These are phyloP conservation scores for Rhea americana DNA, from an alignment of 2,113 vertebrate genomes.

Conservation along the genomic window DNA sequence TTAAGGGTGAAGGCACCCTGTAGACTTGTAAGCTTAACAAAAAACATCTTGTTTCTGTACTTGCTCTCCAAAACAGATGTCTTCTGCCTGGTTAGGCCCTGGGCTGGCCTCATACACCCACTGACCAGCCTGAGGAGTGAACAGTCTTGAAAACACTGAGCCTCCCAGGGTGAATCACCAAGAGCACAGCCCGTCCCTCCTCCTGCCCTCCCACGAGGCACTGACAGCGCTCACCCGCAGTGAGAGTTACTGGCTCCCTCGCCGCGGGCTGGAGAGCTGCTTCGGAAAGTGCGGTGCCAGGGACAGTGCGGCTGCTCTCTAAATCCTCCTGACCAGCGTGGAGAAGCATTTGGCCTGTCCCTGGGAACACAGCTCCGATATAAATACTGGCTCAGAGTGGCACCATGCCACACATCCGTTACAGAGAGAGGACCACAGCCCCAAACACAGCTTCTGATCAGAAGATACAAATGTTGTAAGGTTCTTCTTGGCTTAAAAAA, in stretches of 20 bases:
- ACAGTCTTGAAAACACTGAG: neutral
- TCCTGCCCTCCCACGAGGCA: fast-evolving
- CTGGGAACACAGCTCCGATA: fast-evolving
- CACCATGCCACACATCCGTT: neutral
- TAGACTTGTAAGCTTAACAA: neutral
- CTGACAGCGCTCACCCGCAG: neutral
- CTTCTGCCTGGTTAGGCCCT: neutral
- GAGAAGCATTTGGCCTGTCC: neutral
- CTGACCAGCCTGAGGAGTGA: neutral
- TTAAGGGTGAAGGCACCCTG: neutral
- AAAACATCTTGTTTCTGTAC: neutral
- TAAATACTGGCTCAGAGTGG: neutral
- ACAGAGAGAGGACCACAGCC: neutral
- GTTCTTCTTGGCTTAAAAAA: neutral
- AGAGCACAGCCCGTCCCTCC: neutral
- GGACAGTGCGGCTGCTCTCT: neutral
- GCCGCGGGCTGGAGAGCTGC: fast-evolving
- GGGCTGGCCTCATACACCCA: neutral
- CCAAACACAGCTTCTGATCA: neutral
- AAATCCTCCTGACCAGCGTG: neutral
- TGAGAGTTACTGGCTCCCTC: fast-evolving
- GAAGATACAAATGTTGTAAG: neutral
- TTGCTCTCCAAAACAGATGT: neutral
- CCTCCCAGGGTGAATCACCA: fast-evolving
- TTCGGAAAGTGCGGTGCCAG: neutral